Evolutionary conservation across 2,113 vertebrate genomes (phyloP), one percentile per base, ranked within the genome.

Genomic region (Astatotilapia flaviijosephi): DNA sequence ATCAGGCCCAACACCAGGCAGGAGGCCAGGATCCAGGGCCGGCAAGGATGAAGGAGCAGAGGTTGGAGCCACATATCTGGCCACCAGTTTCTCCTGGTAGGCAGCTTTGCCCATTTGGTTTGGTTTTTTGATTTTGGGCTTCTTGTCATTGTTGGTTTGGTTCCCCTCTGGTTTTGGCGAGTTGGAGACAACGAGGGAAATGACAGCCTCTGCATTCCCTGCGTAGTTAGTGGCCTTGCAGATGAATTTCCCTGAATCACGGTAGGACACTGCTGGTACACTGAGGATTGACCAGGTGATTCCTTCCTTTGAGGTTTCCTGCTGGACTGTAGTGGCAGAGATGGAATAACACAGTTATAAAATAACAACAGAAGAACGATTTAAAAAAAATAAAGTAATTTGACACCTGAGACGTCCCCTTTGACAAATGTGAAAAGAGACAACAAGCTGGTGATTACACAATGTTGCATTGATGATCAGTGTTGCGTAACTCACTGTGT

Each of bases 151-250:
- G 80, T 28, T 92, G 9, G 96, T 96, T 86, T 94, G 95, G 68
- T 84, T 96, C 28, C 65, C 95, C 1, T 97, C 97, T 0, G 93
- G 90, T 90, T 96, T 96, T 68, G 96, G 96, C 0, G 96, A 95
- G 56, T 98, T 97, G 0, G 97, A 97, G 92, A 99, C 96, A 8
- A 98, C 84, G 28, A 99, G 96, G 12, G 97, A 97, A 85, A 99
- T 97, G 19, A 97, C 95, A 0, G 97, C 97, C 89, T 99, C 97
- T 1, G 98, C 97, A 15, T 96, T 97, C 9, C 99, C 99, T 7
- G 98, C 95, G 35, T 98, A 98, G 91, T 99, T 99, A 92, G 96
- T 96, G 28, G 98, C 98, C 94, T 97, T 98, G 92, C 99, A 99
- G 85, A 99, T 93, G 89, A 99, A 99, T 94, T 98, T 98, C 53